phyloP scores from a whole-genome alignment of 1,140 invertebrate species.

The Berghia stephanieae region DNA sequence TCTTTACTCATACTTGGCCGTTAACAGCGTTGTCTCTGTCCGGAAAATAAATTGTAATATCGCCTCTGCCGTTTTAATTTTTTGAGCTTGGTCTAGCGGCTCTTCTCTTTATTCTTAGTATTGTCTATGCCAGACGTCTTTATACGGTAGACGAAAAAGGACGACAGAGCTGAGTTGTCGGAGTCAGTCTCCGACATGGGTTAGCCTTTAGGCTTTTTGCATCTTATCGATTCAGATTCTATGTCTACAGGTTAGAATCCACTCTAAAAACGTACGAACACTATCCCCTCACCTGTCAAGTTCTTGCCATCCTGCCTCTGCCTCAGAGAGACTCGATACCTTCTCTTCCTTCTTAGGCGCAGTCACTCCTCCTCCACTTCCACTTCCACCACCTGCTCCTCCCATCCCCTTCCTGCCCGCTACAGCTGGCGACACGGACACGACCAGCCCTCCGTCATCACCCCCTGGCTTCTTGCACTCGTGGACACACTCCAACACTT shows the following conservation, averaged over 20 bases:
- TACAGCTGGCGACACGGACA: slow-evolving; percentile 53
- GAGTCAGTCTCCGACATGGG: no score
- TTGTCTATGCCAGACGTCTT: no score
- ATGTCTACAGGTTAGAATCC: not conserved
- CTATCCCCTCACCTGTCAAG: slow-evolving; percentile 69
- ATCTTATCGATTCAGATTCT: no score
- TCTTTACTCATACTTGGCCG: no score
- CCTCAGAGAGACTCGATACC: slow-evolving; percentile 68
- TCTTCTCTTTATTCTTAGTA: no score
- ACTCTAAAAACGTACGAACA: not conserved
- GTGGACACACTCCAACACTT: slow-evolving; percentile 83
- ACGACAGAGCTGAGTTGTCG: no score
- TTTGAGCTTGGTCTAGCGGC: no score
- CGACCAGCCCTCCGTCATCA: slow-evolving; percentile 57
- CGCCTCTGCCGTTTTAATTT: not conserved
- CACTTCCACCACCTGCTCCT: slow-evolving; percentile 34
- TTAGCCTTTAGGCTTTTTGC: no score
- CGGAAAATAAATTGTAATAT: no score
- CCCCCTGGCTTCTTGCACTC: slow-evolving; percentile 75
- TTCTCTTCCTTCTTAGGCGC: slow-evolving; percentile 69
- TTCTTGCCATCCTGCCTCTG: slow-evolving; percentile 72
- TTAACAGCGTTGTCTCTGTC: no score
- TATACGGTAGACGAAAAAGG: no score
- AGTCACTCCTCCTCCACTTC: no score
- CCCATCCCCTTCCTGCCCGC: slow-evolving; percentile 46